A percentile compares a stretch with the other conserved stretches of the same genome.
These are phyloP conservation scores for Dendronephthya gigantea DNA, from an alignment of 64 coral and sea anemone genomes.

Conservation along the genomic window DNA sequence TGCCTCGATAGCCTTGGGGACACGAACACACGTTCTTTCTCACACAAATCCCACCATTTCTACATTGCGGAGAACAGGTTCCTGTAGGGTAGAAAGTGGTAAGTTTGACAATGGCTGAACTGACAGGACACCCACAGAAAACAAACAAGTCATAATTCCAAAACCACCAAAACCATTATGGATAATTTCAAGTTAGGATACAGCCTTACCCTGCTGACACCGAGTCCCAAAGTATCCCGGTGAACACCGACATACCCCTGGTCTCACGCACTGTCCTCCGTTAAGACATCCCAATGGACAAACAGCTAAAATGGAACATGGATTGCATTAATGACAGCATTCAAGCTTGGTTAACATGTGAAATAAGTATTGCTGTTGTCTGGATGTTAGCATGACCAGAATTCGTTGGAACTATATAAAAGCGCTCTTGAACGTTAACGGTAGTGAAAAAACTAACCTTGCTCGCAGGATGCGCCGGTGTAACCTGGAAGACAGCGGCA, in stretches of 20 bases:
- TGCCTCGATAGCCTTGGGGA: constrained; percentile 49
- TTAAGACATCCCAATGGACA: constrained; percentile 30
- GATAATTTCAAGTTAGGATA: not conserved
- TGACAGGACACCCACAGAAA: not conserved
- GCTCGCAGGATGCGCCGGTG: constrained; percentile 51
- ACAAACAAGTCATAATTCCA: no score
- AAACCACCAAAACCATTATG: no score
- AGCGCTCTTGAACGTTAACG: not conserved
- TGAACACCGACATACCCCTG: constrained; percentile 23
- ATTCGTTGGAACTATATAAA: no score
- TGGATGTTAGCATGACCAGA: not conserved
- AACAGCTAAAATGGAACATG: not conserved
- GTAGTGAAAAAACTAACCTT: not conserved
- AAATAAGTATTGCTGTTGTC: not conserved
- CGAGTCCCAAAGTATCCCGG: constrained; percentile 35
- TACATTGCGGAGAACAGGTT: constrained; percentile 56
- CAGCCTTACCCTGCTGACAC: not conserved
- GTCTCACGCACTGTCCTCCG: constrained; percentile 31
- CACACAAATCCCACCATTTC: constrained; percentile 58
- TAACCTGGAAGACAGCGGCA: constrained; percentile 54
- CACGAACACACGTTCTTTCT: constrained; percentile 48
- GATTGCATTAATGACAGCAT: not conserved
- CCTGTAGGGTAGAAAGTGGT: not conserved
- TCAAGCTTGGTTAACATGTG: not conserved
- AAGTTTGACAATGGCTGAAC: not conserved